Conservation (phyloP, 2,888 invertebrate species). For the Protodeltote pygarga region DNA sequence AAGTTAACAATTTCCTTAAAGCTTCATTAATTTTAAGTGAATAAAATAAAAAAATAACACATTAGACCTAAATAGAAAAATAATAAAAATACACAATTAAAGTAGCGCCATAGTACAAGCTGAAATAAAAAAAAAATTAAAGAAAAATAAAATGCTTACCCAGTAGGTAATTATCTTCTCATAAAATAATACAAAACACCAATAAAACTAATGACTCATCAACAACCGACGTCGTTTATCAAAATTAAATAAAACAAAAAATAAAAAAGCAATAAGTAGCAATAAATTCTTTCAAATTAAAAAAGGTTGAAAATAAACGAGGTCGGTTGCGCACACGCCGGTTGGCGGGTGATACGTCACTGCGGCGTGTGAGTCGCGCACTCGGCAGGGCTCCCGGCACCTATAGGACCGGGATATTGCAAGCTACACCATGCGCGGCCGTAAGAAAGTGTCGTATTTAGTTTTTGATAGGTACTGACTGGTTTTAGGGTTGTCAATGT, state of each 20-base stretch:
- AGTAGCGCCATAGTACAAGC: background rate
- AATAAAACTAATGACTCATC: conserved; percentile 24
- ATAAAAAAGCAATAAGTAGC: background rate
- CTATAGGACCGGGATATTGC: conserved; percentile 38
- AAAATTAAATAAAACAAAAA: conserved; percentile 3
- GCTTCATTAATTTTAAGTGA: too few relatives aligned
- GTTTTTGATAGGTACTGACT: background rate
- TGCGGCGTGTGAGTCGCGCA: conserved; percentile 29
- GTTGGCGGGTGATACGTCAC: conserved; percentile 50
- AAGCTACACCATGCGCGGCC: conserved; percentile 32
- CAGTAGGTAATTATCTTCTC: background rate
- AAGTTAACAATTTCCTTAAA: too few relatives aligned
- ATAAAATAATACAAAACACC: conserved; percentile 14
- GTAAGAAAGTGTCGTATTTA: conserved; percentile 11
- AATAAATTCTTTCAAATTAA: conserved; percentile 8
- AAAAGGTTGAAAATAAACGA: conserved; percentile 29
- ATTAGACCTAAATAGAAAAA: background rate
- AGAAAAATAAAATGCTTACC: conserved; percentile 14
- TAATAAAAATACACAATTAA: background rate
- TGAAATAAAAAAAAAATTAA: background rate
- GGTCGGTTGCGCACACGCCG: conserved; percentile 44
- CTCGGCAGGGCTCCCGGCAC: conserved; percentile 33
- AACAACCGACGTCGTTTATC: conserved; percentile 24
- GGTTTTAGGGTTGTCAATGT: background rate
- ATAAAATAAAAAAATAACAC: too few relatives aligned